phyloP scores from a whole-genome alignment of 2,888 invertebrate genomes.

The Tigriopus californicus region DNA sequence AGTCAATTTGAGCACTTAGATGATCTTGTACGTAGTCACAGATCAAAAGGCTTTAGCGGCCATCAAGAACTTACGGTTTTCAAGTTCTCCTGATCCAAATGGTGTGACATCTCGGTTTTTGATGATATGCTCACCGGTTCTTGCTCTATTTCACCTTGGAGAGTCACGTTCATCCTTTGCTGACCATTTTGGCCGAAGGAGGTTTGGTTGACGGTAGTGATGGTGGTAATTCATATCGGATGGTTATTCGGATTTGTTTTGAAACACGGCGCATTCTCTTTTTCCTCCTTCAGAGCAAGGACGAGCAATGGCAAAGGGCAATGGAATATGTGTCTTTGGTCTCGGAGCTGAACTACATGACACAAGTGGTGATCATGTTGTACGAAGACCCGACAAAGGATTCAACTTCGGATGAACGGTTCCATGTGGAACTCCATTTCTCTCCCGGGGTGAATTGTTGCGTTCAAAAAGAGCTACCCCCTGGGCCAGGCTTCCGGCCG shows the following conservation, averaged over 20 bases:
- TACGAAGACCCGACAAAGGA: slow-evolving; percentile 97
- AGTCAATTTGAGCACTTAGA: too few relatives aligned
- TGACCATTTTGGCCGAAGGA: slow-evolving; percentile 84
- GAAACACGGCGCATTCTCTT: too few relatives aligned
- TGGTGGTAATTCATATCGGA: too few relatives aligned
- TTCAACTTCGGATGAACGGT: slow-evolving; percentile 69
- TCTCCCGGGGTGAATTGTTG: slow-evolving; percentile 95
- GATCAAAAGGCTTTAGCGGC: too few relatives aligned
- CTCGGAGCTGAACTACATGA: slow-evolving; percentile 96
- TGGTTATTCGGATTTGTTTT: too few relatives aligned
- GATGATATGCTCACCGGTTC: too few relatives aligned
- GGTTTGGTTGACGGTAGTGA: slow-evolving; percentile 56
- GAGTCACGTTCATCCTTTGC: slow-evolving; percentile 91
- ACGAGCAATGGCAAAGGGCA: slow-evolving; percentile 94
- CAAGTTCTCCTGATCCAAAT: too few relatives aligned
- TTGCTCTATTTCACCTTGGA: slow-evolving; percentile 99
- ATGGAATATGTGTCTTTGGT: slow-evolving; percentile 97
- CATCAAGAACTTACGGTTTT: too few relatives aligned
- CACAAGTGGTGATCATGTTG: slow-evolving; percentile 89
- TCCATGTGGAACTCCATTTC: slow-evolving; percentile 96
- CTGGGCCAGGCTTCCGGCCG: slow-evolving; percentile 78
- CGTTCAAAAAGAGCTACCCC: slow-evolving; percentile 78
- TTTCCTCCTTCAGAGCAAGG: slow-evolving; percentile 42
- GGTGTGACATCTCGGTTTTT: too few relatives aligned
- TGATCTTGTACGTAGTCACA: too few relatives aligned